A percentile compares a stretch with the other conserved stretches of the same genome.
phyloP scores from a whole-genome alignment of 2,113 vertebrate species.

The Fulmarus glacialis region DNA sequence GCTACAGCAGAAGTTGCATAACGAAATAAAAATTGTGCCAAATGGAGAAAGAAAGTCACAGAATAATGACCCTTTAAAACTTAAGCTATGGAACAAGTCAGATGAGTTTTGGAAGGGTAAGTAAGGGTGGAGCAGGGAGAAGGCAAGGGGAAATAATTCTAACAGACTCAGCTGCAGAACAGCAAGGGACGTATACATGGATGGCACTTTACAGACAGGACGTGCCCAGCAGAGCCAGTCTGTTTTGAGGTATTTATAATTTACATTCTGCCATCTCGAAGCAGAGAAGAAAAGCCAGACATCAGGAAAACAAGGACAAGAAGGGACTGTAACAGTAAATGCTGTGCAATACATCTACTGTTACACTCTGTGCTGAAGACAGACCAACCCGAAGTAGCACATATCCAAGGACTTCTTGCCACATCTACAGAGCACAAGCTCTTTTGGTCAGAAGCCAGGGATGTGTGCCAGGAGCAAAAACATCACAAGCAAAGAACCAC shows the following conservation, averaged over 20 bases:
- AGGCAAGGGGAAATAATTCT: slow-evolving; percentile 8
- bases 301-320: neutral
- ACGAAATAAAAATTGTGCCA: neutral
- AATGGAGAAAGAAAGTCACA: neutral
- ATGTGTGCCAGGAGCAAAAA: slow-evolving; percentile 41
- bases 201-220: neutral
- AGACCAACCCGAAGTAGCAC: neutral
- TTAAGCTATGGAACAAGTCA: slow-evolving; percentile 17
- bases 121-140: slow-evolving; percentile 17
- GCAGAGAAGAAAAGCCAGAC: neutral
- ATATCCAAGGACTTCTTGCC: slow-evolving; percentile 37
- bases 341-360: neutral
- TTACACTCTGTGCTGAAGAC: neutral
- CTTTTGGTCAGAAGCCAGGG: slow-evolving; percentile 49
- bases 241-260: neutral
- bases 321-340: neutral
- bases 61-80: neutral
- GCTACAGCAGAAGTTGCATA: neutral
- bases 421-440: slow-evolving; percentile 36
- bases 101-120: slow-evolving; percentile 23
- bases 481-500: slow-evolving; percentile 18
- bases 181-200: neutral
- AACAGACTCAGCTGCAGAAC: neutral
- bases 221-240: neutral
- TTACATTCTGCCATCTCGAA: neutral